These are phyloP conservation scores for Tiaroga cobitis DNA, from an alignment of 2,797 vertebrate genomes.

Conservation along the genomic window DNA sequence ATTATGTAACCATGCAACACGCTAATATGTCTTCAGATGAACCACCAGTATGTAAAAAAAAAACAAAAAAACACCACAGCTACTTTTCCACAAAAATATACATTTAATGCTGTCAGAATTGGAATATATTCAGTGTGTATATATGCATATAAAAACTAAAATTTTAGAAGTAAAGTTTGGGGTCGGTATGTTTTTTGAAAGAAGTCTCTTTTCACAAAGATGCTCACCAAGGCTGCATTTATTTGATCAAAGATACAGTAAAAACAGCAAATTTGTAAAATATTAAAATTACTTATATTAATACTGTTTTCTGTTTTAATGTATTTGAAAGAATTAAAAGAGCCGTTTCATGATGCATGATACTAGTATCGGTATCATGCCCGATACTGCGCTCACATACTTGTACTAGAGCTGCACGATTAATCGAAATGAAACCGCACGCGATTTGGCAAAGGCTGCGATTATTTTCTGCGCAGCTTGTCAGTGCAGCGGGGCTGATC, in stretches of 20 bases:
- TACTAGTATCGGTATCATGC: no score
- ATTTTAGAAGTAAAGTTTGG: neutral
- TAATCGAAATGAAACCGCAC: no score
- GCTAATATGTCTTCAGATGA: slow-evolving; percentile 94
- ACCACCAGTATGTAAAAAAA: slow-evolving; percentile 87
- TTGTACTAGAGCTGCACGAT: no score
- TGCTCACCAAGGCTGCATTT: neutral
- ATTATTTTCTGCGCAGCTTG: no score
- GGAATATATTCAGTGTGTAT: slow-evolving; percentile 4
- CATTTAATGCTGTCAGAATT: slow-evolving; percentile 22
- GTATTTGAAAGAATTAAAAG: neutral
- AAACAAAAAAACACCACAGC: slow-evolving; percentile 58
- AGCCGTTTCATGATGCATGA: neutral
- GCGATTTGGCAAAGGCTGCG: no score
- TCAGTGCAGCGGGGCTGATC: no score
- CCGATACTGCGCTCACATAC: no score
- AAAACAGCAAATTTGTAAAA: neutral
- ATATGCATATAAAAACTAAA: neutral
- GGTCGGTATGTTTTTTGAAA: neutral
- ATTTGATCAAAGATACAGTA: neutral
- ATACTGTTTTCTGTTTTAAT: no score
- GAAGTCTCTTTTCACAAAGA: neutral
- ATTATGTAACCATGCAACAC: slow-evolving; percentile 94
- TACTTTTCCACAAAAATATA: slow-evolving; percentile 56
- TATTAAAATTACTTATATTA: no score